Conservation (phyloP, 2,797 vertebrate species). For the Esox masquinongy region DNA sequence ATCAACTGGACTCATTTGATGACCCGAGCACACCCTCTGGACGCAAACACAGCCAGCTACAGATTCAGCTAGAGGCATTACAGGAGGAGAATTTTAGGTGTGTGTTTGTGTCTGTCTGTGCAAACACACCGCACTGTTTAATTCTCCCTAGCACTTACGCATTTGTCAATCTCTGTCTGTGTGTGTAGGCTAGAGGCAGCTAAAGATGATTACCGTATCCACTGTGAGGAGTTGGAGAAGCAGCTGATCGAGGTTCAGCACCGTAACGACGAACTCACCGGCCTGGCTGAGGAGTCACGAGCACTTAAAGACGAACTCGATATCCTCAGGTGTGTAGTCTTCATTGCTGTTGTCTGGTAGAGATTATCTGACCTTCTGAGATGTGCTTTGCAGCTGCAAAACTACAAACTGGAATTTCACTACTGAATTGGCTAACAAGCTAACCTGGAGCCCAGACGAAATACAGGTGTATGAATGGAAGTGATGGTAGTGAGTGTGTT, state of each 20-base stretch:
- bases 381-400: background rate
- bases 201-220: slow-evolving; percentile 97
- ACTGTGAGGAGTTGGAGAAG: slow-evolving; percentile 96
- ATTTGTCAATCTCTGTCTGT: background rate
- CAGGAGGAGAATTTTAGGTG: slow-evolving; percentile 98
- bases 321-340: slow-evolving; percentile 81
- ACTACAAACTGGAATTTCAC: background rate
- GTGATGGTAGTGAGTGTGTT: background rate
- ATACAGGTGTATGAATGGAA: background rate
- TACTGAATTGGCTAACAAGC: background rate
- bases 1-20: slow-evolving; percentile 91
- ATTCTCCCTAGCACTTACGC: background rate
- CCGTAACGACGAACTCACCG: slow-evolving; percentile 90
- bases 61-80: slow-evolving; percentile 88
- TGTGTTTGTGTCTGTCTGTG: background rate
- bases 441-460: background rate
- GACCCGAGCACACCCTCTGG: slow-evolving; percentile 88
- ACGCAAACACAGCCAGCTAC: slow-evolving; percentile 89
- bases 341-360: background rate
- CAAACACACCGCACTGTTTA: background rate
- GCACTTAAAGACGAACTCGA: slow-evolving; percentile 95
- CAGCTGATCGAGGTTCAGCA: slow-evolving; percentile 95
- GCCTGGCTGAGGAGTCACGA: slow-evolving; percentile 93
- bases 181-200: slow-evolving; percentile 89
- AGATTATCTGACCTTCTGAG: background rate